A percentile compares a stretch with the other conserved stretches of the same genome.
Evolutionary conservation across 2,888 invertebrate genomes (phyloP).

Genomic region (Calameuta idolon): DNA sequence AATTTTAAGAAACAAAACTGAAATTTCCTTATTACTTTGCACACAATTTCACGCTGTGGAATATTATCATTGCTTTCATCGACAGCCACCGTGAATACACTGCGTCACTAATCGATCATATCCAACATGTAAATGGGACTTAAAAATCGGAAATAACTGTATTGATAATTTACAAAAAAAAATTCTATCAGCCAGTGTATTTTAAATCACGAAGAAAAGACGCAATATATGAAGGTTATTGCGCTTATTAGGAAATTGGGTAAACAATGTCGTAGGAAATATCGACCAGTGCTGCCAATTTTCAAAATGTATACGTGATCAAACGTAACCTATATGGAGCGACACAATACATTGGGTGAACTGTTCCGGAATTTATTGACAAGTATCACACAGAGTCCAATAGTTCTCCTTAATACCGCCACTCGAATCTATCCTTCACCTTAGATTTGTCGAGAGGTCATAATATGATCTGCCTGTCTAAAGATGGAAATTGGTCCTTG

Average conservation of each 20-base stretch:
- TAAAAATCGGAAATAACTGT: not conserved
- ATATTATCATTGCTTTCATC: not conserved
- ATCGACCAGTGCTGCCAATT: not conserved
- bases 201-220: not conserved
- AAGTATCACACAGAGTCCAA: not conserved
- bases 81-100: not conserved
- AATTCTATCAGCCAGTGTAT: not conserved
- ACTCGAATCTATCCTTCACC: slow-evolving; percentile 13
- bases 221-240: not conserved
- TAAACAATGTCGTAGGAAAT: not conserved
- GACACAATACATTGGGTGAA: not conserved
- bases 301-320: not conserved
- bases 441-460: slow-evolving; percentile 17
- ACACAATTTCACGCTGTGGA: not conserved
- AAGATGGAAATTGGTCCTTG: slow-evolving; percentile 45
- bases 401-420: not conserved
- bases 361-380: not conserved
- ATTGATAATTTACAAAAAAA: not conserved
- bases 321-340: not conserved
- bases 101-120: not conserved
- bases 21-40: not conserved
- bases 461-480: slow-evolving; percentile 12
- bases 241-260: not conserved
- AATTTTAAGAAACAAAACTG: not conserved
- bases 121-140: not conserved